Percentiles rank a stretch among this genome's conserved stretches.
Conservation (phyloP, 1,140 invertebrate genomes). For the Maconellicoccus hirsutus region DNA sequence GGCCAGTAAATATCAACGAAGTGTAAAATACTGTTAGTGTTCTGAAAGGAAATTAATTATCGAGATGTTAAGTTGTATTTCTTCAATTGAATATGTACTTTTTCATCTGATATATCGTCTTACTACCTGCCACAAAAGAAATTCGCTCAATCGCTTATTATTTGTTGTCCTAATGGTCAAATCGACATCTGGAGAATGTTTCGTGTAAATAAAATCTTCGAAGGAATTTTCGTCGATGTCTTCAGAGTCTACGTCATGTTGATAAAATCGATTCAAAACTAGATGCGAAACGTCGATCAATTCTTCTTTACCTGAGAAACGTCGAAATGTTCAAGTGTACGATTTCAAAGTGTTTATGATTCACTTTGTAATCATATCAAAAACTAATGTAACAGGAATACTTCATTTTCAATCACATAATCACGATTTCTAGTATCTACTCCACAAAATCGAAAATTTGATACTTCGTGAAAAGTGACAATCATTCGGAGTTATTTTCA, state of each 20-base stretch:
- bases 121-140: conserved; percentile 8
- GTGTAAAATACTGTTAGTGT: neutral
- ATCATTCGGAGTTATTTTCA: too few species aligned
- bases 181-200: neutral
- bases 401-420: too few species aligned
- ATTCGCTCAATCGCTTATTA: neutral
- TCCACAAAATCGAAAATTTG: too few species aligned
- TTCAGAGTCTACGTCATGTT: neutral
- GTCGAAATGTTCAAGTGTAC: too few species aligned
- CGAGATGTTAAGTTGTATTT: too few species aligned
- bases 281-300: neutral
- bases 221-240: neutral
- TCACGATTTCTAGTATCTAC: too few species aligned
- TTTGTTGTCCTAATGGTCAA: neutral
- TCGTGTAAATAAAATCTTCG: neutral
- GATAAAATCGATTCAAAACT: neutral
- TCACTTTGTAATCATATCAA: too few species aligned
- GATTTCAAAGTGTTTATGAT: too few species aligned
- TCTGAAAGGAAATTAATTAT: too few species aligned
- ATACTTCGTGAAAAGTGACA: too few species aligned
- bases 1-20: neutral
- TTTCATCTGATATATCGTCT: neutral
- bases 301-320: neutral
- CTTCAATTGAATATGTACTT: too few species aligned
- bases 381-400: too few species aligned